Evolutionary conservation across 2,888 invertebrate species (phyloP), one percentile per base, ranked within the genome.

Genomic region (Phalangium opilio): DNA sequence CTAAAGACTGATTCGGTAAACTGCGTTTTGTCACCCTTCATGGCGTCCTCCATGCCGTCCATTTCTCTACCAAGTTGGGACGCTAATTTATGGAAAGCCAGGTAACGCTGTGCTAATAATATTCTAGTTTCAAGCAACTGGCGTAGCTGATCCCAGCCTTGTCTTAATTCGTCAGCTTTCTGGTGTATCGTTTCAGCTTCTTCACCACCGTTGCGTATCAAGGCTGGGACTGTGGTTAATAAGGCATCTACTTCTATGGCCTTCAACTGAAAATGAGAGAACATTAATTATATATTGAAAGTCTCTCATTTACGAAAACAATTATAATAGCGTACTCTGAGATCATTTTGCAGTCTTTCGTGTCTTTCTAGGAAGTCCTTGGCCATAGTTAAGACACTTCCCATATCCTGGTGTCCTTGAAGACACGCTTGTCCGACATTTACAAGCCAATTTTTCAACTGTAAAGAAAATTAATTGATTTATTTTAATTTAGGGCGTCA

Each of bases 291-390:
- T n/a, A n/a, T n/a, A n/a, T n/a, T n/a, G n/a, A n/a, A n/a, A n/a
- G n/a, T n/a, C n/a, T n/a, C n/a, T n/a, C n/a, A n/a, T n/a, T n/a
- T n/a, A n/a, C 8, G 27, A 27, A 27, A 27, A 27, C 27, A 4
- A 4, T 27, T 27, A 27, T 4, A 27, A 8, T 27, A 44, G 51
- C 66, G 63, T 64, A 79, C 79, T 71, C 76, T 75, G 55, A 84
- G 68, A 64, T 85, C 83, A 59, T 74, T 75, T 59, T 80, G 73
- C 43, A 84, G 66, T 59, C 79, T 76, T 57, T 77, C 76, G 63
- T 85, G 83, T 55, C 79, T 69, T 59, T 78, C 73, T 52, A 81
- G 70, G 63, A 83, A 84, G 62, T 81, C 80, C 58, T 75, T 73
- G 39, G 81, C 78, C 66, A 75, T 72, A 7, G 70, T 65, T 21